phyloP scores from a whole-genome alignment of 2,797 vertebrate species.

The Nannoperca australis region DNA sequence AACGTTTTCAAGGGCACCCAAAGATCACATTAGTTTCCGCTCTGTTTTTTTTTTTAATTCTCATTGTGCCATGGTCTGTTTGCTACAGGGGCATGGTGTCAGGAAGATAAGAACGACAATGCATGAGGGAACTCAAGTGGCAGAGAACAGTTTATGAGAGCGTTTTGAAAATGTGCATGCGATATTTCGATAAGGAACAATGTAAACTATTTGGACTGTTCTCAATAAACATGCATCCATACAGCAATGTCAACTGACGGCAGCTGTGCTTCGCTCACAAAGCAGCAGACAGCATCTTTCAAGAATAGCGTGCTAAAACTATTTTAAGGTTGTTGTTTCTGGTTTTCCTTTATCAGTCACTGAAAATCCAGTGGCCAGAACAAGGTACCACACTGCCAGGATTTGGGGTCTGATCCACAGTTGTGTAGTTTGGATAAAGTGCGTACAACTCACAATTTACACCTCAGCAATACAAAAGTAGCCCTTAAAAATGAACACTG shows the following conservation, averaged over 20 bases:
- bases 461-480: conserved; percentile 3
- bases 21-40: conserved; percentile 59
- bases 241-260: neutral
- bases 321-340: neutral
- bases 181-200: conserved; percentile 72
- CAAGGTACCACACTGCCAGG: neutral
- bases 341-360: conserved; percentile 11
- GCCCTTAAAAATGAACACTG: conserved; percentile 20
- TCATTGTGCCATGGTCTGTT: conserved; percentile 72
- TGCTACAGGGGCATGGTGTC: conserved; percentile 73
- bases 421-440: conserved; percentile 13
- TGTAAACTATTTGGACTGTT: conserved; percentile 73
- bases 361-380: conserved; percentile 15
- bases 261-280: conserved; percentile 29
- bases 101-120: conserved; percentile 80
- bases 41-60: conserved; percentile 39
- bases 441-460: neutral
- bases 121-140: conserved; percentile 52
- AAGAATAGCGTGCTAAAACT: conserved; percentile 7
- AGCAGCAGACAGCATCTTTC: conserved; percentile 26
- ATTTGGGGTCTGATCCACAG: neutral
- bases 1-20: conserved; percentile 65
- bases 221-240: conserved; percentile 57
- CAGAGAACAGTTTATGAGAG: conserved; percentile 69
- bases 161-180: conserved; percentile 61